A percentile compares a stretch with the other conserved stretches of the same genome.
These are phyloP conservation scores for Drosophila longiperda DNA, from an alignment of 2,888 invertebrate species.

Conservation along the genomic window DNA sequence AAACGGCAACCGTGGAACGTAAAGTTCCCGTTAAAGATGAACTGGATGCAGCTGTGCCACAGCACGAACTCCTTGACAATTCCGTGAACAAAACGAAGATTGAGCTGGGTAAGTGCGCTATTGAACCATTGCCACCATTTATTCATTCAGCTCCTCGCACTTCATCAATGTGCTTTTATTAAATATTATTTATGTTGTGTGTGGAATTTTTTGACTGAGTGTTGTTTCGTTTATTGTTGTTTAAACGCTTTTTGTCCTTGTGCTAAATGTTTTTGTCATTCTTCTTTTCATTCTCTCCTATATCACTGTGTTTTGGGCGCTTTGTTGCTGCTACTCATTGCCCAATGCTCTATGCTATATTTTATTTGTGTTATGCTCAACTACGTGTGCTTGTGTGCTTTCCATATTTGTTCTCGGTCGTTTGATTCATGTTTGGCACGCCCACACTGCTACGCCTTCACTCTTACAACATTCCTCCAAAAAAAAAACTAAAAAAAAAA, in stretches of 20 bases:
- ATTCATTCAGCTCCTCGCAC: conserved; percentile 18
- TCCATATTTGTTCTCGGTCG: conserved; percentile 50
- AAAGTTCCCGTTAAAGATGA: conserved; percentile 90
- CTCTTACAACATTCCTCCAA: conserved; percentile 1
- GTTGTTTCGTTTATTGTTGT: conserved; percentile 24
- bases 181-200: conserved; percentile 14
- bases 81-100: conserved; percentile 93
- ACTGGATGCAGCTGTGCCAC: conserved; percentile 94
- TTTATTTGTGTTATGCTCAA: conserved; percentile 48
- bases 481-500: conserved; percentile 22
- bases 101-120: conserved; percentile 87
- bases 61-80: conserved; percentile 94
- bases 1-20: conserved; percentile 90
- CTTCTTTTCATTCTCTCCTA: conserved; percentile 47
- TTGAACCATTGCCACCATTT: not conserved
- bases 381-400: conserved; percentile 57
- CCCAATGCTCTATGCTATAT: conserved; percentile 7
- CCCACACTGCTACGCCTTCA: conserved; percentile 41
- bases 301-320: conserved; percentile 40
- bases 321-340: conserved; percentile 37
- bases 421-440: conserved; percentile 67
- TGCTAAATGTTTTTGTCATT: conserved; percentile 60
- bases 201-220: conserved; percentile 11
- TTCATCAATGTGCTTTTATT: conserved; percentile 20
- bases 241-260: conserved; percentile 43